These are phyloP conservation scores for Orbicella faveolata DNA, from an alignment of 64 coral and sea anemone genomes.

Conservation along the genomic window DNA sequence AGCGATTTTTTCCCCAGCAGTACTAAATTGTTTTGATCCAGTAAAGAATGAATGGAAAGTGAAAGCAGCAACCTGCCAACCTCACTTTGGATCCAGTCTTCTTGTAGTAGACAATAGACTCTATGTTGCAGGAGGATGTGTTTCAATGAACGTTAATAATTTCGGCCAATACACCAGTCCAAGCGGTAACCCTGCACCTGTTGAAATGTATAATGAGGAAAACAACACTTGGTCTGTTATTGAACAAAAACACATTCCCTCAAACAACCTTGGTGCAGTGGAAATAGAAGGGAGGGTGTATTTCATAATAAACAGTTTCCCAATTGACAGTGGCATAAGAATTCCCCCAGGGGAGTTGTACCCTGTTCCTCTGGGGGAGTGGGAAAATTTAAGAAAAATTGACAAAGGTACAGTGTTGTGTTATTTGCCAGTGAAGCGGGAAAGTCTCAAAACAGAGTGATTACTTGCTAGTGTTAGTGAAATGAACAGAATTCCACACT, in stretches of 20 bases:
- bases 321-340: slow-evolving; percentile 41
- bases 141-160: rapidly evolving
- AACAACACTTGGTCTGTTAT: slow-evolving; percentile 18
- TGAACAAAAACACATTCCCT: not conserved
- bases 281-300: slow-evolving; percentile 17
- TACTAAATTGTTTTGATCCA: not conserved
- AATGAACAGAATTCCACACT: too few species aligned
- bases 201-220: slow-evolving; percentile 33
- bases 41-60: not conserved
- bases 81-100: slow-evolving; percentile 9
- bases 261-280: slow-evolving; percentile 25
- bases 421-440: not conserved
- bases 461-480: too few species aligned
- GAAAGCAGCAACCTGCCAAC: not conserved
- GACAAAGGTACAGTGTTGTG: too few species aligned
- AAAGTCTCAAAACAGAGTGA: not conserved
- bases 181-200: not conserved
- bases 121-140: not conserved
- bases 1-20: too few species aligned
- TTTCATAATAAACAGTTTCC: not conserved
- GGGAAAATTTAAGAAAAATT: not conserved
- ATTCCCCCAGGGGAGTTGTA: slow-evolving; percentile 27
- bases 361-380: slow-evolving; percentile 8
- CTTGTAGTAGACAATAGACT: slow-evolving; percentile 1
- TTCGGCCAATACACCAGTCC: rapidly evolving